Evolutionary conservation across 2,113 vertebrate genomes (phyloP).

Genomic region (Periophthalmus modestus): DNA sequence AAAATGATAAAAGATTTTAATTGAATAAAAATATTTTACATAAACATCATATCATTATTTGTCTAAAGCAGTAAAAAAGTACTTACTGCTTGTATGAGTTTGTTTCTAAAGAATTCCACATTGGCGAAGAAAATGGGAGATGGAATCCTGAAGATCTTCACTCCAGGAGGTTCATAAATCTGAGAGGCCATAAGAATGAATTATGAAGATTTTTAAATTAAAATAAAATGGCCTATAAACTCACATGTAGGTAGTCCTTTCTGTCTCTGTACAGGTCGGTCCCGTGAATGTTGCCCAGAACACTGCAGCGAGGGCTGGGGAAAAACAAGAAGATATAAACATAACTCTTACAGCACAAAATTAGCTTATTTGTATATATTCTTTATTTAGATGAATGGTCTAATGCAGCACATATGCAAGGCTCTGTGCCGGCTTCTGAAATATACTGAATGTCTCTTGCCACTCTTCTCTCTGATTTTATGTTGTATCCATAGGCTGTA

Average conservation of each 20-base stretch:
- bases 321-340: constrained; percentile 7
- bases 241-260: constrained; percentile 88
- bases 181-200: constrained; percentile 39
- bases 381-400: too few species aligned
- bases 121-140: constrained; percentile 97
- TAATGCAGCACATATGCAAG: too few species aligned
- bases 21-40: too few species aligned
- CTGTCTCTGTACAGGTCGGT: constrained; percentile 90
- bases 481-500: too few species aligned
- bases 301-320: constrained; percentile 84
- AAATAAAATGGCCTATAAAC: constrained; percentile 23
- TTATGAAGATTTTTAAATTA: too few species aligned
- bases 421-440: too few species aligned
- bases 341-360: not conserved
- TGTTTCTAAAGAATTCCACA: constrained; percentile 86
- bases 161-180: constrained; percentile 89
- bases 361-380: too few species aligned
- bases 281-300: constrained; percentile 85
- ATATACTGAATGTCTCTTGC: too few species aligned
- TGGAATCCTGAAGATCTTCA: constrained; percentile 93
- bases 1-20: too few species aligned
- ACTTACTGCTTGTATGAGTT: constrained; percentile 88
- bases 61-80: too few species aligned
- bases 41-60: too few species aligned
- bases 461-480: too few species aligned